phyloP scores from a whole-genome alignment of 2,113 vertebrate species.

The Rhabdornis inornatus region DNA sequence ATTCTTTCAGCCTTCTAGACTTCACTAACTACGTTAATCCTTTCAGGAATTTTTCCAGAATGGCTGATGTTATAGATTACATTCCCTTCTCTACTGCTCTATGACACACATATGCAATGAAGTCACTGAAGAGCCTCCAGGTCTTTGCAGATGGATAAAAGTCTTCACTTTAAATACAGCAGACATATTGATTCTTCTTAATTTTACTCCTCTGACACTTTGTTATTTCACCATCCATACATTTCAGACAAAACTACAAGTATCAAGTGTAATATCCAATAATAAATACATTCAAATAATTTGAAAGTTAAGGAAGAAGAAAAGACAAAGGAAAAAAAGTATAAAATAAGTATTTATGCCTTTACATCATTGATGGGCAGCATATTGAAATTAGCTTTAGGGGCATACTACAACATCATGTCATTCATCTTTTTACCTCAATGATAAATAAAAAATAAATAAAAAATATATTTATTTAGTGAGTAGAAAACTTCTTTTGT shows the following conservation, averaged over 20 bases:
- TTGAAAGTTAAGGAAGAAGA: constrained; percentile 22
- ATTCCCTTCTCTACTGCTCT: background rate
- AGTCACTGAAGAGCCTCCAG: background rate
- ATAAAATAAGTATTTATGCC: background rate
- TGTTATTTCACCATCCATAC: background rate
- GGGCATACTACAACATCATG: background rate
- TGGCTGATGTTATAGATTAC: background rate
- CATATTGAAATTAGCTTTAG: background rate
- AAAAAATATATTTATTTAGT: background rate
- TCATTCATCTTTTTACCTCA: background rate
- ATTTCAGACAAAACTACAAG: background rate
- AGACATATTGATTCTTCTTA: background rate
- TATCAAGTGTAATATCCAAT: background rate
- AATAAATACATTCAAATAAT: background rate
- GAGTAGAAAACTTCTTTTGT: background rate
- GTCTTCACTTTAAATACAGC: background rate
- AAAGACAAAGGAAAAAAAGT: background rate
- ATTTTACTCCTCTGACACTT: background rate
- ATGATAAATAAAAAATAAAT: background rate
- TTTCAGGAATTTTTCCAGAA: background rate
- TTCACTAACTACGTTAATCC: background rate
- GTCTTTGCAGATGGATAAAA: background rate
- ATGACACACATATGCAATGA: background rate
- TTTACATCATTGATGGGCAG: background rate
- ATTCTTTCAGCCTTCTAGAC: background rate